Evolutionary conservation across 2,113 vertebrate species (phyloP).

Genomic region (Callipepla californica): DNA sequence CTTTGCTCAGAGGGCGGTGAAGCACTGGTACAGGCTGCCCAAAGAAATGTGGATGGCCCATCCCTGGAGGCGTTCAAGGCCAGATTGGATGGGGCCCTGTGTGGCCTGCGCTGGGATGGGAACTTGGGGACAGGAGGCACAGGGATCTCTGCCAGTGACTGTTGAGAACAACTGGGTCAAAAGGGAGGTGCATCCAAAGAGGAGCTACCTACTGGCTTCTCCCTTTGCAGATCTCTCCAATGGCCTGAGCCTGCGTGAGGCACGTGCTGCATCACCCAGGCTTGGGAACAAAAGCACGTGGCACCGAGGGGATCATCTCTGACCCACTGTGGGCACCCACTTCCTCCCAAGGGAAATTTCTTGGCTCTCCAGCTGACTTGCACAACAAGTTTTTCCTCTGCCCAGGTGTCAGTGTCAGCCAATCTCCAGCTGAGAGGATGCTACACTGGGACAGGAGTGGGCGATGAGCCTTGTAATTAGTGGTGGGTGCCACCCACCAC

Average conservation of each 20-base stretch:
- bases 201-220: background rate
- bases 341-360: background rate
- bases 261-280: background rate
- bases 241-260: background rate
- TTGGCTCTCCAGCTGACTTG: background rate
- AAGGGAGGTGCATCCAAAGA: background rate
- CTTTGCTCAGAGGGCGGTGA: too few relatives aligned
- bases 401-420: background rate
- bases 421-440: conserved; percentile 23
- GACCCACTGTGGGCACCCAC: background rate
- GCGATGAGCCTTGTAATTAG: conserved; percentile 36
- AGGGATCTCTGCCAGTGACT: background rate
- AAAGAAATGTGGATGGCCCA: too few relatives aligned
- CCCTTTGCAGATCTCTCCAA: background rate
- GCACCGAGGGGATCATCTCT: background rate
- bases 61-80: too few relatives aligned
- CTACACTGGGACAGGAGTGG: background rate
- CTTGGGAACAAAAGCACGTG: background rate
- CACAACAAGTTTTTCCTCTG: conserved; percentile 8
- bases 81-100: too few relatives aligned
- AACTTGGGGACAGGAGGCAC: background rate
- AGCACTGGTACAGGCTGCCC: too few relatives aligned
- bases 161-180: background rate
- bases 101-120: background rate
- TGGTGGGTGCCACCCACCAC: background rate